Evolutionary conservation across 2,888 invertebrate genomes (phyloP), one percentile per base, ranked within the genome.

Genomic region (Caenorhabditis plicata): DNA sequence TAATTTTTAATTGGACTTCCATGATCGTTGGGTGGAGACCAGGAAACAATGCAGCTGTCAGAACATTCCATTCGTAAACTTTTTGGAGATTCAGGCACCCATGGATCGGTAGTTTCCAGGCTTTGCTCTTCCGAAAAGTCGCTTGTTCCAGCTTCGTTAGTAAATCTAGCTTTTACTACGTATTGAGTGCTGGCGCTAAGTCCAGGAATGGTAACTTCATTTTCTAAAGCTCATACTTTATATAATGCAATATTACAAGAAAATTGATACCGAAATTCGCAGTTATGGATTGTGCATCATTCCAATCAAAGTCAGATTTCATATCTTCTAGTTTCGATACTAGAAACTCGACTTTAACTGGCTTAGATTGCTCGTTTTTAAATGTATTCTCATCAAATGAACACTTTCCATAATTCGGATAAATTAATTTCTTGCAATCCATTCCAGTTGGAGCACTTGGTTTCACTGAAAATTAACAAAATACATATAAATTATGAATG

Each of bases 11-110:
- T 50, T 4, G 49, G 45, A 7, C 64, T 58, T 33, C 77, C 77
- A 44, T 72, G 68, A 47, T 73, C 52, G 31, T 76, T 74, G 27
- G 75, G 74, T n/a, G 56, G 53, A 15, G 45, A 41, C 77, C 77
- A 77, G 3, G 65, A 61, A 15, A 76, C 58, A 8, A 47, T 50
- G 46, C 77, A 77, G 22, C 45, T 57, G 11, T 63, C 64, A 4
- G 63, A 64, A 25, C 75, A 73, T 20, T 62, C 56, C 39, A 71
- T 64, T 38, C 22, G 32, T 4, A 71, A 64, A 20, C 55, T 54
- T 19, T 27, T 36, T 23, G 74, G 74, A 13, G 56, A 33, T 17
- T 57, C 60, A 11, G 76, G 76, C 4, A 64, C 65, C 71, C 69
- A 71, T 23, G 71, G 67, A 39, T 71, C 68, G 15, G 64, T 66